Conservation (phyloP, 2,888 invertebrate genomes). For the Drosophila histrio region DNA sequence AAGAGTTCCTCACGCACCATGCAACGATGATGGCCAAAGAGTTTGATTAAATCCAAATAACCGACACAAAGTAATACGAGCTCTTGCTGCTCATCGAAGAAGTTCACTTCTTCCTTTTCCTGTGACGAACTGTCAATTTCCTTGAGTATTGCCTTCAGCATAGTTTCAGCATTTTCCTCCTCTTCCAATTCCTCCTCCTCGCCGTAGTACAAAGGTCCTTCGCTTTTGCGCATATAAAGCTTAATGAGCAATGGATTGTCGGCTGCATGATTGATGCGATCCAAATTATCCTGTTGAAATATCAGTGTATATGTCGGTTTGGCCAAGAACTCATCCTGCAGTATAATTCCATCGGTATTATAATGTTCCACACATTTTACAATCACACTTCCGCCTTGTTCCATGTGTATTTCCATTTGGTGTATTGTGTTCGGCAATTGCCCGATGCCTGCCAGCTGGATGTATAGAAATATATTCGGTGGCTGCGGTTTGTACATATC, state of each 20-base stretch:
- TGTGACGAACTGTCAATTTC: slow-evolving; percentile 3
- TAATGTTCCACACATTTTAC: slow-evolving; percentile 67
- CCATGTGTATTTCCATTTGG: slow-evolving; percentile 63
- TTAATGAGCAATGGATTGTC: slow-evolving; percentile 70
- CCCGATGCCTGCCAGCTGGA: slow-evolving; percentile 58
- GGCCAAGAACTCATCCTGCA: slow-evolving; percentile 47
- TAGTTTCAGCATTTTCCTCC: neutral
- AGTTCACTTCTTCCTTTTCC: neutral
- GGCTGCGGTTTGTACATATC: slow-evolving; percentile 20
- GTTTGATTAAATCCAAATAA: slow-evolving; percentile 60
- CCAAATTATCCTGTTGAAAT: slow-evolving; percentile 74
- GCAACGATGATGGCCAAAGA: slow-evolving; percentile 54
- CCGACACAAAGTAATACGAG: slow-evolving; percentile 46
- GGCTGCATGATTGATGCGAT: slow-evolving; percentile 67
- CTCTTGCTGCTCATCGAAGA: neutral
- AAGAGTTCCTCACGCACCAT: slow-evolving; percentile 43
- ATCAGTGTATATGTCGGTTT: slow-evolving; percentile 74
- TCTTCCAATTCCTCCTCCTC: slow-evolving; percentile 6
- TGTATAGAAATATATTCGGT: slow-evolving; percentile 73
- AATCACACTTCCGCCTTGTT: slow-evolving; percentile 59
- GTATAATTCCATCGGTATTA: slow-evolving; percentile 59
- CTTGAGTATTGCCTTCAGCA: neutral
- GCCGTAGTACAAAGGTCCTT: neutral
- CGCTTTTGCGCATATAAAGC: slow-evolving; percentile 56
- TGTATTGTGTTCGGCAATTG: slow-evolving; percentile 25